Evolutionary conservation across 2,113 vertebrate species (phyloP), one percentile per base, ranked within the genome.

Genomic region (Plotosus lineatus): DNA sequence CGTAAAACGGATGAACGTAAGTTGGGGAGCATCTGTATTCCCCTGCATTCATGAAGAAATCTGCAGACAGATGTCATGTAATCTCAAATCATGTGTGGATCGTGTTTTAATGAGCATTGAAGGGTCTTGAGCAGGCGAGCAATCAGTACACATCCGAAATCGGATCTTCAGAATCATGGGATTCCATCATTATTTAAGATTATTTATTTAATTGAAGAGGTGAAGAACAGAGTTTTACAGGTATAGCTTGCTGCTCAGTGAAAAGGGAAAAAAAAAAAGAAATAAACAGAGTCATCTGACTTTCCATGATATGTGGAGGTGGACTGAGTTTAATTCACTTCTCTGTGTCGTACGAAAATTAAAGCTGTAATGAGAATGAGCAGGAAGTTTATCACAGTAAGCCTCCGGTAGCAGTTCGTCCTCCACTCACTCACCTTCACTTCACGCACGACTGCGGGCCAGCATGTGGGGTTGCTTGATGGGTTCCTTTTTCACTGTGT

Each of bases 301-400:
- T 66, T 65, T 74, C 58, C 68, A 58, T 63, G 42, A 55, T 17
- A n/a, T 8, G 38, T 71, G 69, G 66, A 80, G 72, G 65, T n/a
- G 46, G 71, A n/a, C 74, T 69, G 50, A 65, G 84, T 26, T 68
- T 58, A 55, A 58, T 80, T 74, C 6, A 56, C 74, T 83, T 76
- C 68, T 78, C 75, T 76, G 75, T 79, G 55, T 68, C 69, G 82
- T 69, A 68, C 21, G 48, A 82, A 77, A 68, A 82, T 72, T 48
- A 77, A 83, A 58, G 17, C 73, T 7, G 28, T 15, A 21, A 31
- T 68, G 51, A 81, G 56, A 42, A 23, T 26, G 60, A 82, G 66
- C 26, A 79, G 77, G 66, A 86, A 79, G 72, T 86, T 74, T 81
- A 86, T 92, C 87, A 91, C 88, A 87, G 87, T 90, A 81, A 86